Evolutionary conservation across 2,797 vertebrate species (phyloP).

Genomic region (Catharus ustulatus): DNA sequence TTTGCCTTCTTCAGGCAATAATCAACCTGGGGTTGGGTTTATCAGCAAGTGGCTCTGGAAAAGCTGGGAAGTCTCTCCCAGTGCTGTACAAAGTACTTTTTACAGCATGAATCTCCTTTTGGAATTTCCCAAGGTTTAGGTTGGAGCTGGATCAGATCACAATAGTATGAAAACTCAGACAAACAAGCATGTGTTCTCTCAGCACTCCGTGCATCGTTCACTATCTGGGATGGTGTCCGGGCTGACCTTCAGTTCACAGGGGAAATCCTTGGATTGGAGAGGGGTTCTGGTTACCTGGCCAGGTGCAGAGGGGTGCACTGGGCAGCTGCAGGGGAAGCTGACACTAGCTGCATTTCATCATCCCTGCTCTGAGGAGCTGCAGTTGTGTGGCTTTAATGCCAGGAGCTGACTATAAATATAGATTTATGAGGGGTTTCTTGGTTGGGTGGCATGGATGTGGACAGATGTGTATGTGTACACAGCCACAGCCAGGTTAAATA

Average conservation of each 20-base stretch:
- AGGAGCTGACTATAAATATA: neutral
- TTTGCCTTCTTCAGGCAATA: slow-evolving; percentile 13
- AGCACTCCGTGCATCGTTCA: neutral
- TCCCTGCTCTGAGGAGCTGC: neutral
- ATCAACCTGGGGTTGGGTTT: neutral
- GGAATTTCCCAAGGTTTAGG: neutral
- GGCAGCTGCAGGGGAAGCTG: neutral
- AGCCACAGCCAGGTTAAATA: neutral
- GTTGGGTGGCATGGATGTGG: neutral
- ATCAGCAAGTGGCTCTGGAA: neutral
- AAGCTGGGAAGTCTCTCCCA: neutral
- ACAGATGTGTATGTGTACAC: neutral
- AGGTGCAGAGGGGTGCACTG: neutral
- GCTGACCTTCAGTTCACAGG: slow-evolving; percentile 40
- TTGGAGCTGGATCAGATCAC: neutral
- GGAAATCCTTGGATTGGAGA: slow-evolving; percentile 35
- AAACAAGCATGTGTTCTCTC: neutral
- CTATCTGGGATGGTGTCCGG: neutral
- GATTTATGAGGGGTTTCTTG: neutral
- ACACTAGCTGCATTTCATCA: neutral
- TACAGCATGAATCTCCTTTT: neutral
- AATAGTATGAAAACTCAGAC: neutral
- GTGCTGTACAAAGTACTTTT: neutral
- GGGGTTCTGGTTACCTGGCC: slow-evolving; percentile 12
- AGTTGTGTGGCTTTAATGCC: neutral